Base-by-base conservation (phyloP, 2,888 invertebrate genomes). In the Agrotis clavis region DNA sequence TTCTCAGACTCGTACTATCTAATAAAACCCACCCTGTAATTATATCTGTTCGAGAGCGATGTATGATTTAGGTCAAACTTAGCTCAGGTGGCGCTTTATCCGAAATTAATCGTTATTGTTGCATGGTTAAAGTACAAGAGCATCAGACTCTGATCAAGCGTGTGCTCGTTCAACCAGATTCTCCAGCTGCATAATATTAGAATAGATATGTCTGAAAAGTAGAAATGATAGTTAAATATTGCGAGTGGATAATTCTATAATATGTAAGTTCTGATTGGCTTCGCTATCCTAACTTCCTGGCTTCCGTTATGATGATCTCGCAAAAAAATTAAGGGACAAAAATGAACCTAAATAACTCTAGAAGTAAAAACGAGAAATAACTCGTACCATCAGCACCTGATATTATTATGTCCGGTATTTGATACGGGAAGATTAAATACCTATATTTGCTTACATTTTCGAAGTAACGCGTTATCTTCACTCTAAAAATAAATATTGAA, bases 401-500 rank as follows among this genome's bases (percentile, higher is more conserved):
- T 59, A 53, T 47, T 53, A 35, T 56, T 48, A 54, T 57, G 50
- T 77, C 66, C 65, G 59, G 62, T 73, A 18, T 69, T 16, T 14
- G 74, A 77, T 67, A 74, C 2, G 16, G 16, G n/a, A 51, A 71
- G 75, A 77, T 76, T 53, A 72, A 72, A 74, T 65, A 71, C 59
- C 25, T 60, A 60, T 51, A 57, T 64, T 64, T 61, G 50, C 68
- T 65, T 60, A 71, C 69, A 57, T 68, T 77, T 66, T 66, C 48
- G 63, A 73, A 77, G 72, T 75, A 30, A 66, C 47, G 41, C 19
- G 35, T 69, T 76, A 82, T 74, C 74, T 53, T 60, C 47, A 19
- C 18, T 67, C 35, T 61, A 70, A 57, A 73, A 70, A 69, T 71
- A 77, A 85, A 86, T 78, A 86, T 81, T 80, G 30, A 64, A 78